Base-by-base conservation (phyloP, 1,140 invertebrate genomes). In the Paramacrobiotus metropolitanus region DNA sequence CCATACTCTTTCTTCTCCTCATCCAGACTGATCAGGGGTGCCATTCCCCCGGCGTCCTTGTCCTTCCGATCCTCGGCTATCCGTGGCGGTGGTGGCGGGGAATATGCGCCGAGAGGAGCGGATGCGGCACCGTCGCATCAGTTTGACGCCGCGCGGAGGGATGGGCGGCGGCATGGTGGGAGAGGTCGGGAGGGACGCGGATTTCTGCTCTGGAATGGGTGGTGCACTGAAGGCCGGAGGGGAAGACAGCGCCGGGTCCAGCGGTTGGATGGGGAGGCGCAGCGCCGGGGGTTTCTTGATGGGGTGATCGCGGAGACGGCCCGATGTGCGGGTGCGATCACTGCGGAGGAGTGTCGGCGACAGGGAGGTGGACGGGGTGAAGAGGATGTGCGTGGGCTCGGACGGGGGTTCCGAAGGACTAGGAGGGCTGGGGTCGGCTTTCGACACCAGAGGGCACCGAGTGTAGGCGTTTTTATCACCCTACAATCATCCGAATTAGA, bases 261-360 rank as follows among this genome's bases (percentile, higher is more conserved):
- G 15, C 4, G 48, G 48, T 55, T 15, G 4, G 48, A 55, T 55
- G 15, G 60, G 29, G 63, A 60, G 59, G 31, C 59, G 29, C 24
- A 31, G 21, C 30, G 48, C 40, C 4, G 59, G 44, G 45, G 34
- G 28, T 64, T 59, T 29, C 28, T 20, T 45, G 31, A 9, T 2
- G 66, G 63, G 59, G 63, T 64, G 29, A 65, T 59, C 20, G 62
- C 62, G 62, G 65, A 65, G 0, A 65, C 61, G 44, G 66, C 65
- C 21, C 65, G 62, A 9, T 24, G 15, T 61, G 30, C 21, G 31
- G 34, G 59, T 2, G 24, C 24, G 15, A 24, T 0, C 15, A 55
- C 24, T 55, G 15, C 4, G 15, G 24, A 20, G 24, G 24, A 24
- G 48, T 20, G 9, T 24, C 4, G 15, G 48, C 48, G 28, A 4